A percentile compares a stretch with the other conserved stretches of the same genome.
Evolutionary conservation across 2,888 invertebrate genomes (phyloP).

Genomic region (Hirtodrosophila histrioides): DNA sequence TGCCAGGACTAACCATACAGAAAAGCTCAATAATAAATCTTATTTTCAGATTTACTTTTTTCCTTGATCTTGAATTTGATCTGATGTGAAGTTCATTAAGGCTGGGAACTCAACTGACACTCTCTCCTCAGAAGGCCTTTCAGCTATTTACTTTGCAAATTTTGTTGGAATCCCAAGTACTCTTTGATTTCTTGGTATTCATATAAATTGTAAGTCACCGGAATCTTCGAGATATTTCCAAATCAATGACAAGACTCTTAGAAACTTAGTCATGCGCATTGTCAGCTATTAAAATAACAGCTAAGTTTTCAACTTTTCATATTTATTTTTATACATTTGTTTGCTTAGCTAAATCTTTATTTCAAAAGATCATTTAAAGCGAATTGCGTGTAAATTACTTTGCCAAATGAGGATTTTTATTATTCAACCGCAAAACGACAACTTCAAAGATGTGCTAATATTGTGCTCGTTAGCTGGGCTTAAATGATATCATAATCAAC

Average conservation of each 20-base stretch:
- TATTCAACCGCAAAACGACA: conserved; percentile 22
- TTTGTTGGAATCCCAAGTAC: neutral
- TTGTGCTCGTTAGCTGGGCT: conserved; percentile 28
- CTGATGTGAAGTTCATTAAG: too few relatives aligned
- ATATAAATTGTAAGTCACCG: conserved; percentile 5
- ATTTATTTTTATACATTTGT: conserved; percentile 15
- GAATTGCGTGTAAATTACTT: conserved; percentile 54
- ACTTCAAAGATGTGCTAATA: conserved; percentile 42
- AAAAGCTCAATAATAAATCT: too few relatives aligned
- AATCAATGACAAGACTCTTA: conserved; percentile 19
- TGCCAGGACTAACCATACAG: too few relatives aligned
- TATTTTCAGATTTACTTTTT: too few relatives aligned
- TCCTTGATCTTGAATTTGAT: too few relatives aligned
- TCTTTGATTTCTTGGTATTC: conserved; percentile 1
- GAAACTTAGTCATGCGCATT: conserved; percentile 28
- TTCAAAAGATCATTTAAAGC: conserved; percentile 40
- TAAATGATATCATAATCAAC: conserved; percentile 55
- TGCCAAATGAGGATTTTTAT: conserved; percentile 34
- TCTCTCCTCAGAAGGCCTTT: too few relatives aligned
- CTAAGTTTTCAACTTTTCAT: conserved; percentile 19
- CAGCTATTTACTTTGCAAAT: too few relatives aligned
- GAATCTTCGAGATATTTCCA: conserved; percentile 2
- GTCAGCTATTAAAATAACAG: conserved; percentile 28
- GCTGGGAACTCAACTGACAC: too few relatives aligned
- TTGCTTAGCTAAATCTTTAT: conserved; percentile 15